Percentiles rank a stretch among this genome's conserved stretches.
These are phyloP conservation scores for Taenioides sp. DNA, from an alignment of 2,797 vertebrate species.

Conservation along the genomic window DNA sequence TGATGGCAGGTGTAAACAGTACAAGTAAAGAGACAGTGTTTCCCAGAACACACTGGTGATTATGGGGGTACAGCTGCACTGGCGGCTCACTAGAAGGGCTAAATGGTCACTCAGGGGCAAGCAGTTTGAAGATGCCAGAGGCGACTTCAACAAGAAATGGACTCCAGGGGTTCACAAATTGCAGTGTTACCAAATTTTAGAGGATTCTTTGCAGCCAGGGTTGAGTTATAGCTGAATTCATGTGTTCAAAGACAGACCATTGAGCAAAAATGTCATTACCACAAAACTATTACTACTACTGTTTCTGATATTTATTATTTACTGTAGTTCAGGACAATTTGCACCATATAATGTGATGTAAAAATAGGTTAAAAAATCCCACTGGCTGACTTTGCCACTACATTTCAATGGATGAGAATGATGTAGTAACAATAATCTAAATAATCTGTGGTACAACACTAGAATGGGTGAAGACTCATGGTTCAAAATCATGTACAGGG, in stretches of 20 bases:
- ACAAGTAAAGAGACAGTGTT: constrained; percentile 8
- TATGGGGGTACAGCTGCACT: constrained; percentile 10
- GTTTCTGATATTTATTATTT: too few relatives aligned
- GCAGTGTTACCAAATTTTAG: background rate
- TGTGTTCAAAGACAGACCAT: background rate
- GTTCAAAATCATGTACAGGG: too few relatives aligned
- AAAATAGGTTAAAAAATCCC: too few relatives aligned
- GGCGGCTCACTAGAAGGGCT: constrained; percentile 1
- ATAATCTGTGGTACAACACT: too few relatives aligned
- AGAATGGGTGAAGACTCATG: too few relatives aligned
- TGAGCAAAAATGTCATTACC: background rate
- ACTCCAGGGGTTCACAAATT: background rate
- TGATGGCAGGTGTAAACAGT: too few relatives aligned
- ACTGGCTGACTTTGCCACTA: too few relatives aligned
- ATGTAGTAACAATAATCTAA: too few relatives aligned
- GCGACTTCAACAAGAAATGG: constrained; percentile 7
- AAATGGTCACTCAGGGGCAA: background rate
- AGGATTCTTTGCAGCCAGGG: background rate
- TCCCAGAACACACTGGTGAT: constrained; percentile 8
- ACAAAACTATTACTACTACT: background rate
- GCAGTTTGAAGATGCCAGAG: constrained; percentile 6
- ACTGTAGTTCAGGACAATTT: too few relatives aligned
- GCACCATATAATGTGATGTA: too few relatives aligned
- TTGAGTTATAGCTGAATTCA: background rate
- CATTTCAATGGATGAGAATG: too few relatives aligned